Base-by-base conservation (phyloP, 2,888 invertebrate genomes). In the Temnothorax unifasciatus region DNA sequence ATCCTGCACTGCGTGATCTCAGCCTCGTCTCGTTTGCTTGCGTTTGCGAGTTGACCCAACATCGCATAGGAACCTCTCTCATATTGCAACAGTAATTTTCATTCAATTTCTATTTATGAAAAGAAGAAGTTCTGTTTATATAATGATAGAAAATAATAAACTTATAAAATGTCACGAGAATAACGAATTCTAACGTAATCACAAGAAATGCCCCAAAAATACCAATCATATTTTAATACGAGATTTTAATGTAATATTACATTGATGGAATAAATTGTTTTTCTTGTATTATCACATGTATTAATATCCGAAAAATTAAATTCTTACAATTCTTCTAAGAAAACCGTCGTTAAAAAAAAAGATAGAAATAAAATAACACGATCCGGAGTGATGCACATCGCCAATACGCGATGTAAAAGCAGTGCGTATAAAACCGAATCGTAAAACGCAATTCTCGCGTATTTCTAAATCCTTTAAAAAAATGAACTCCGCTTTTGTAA, bases 401-500 rank as follows among this genome's bases (percentile, higher is more conserved):
- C 34, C n/a, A 41, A 25, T 50, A 34, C 3, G 21, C 15, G 3
- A 44, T 59, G 25, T 59, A 71, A 71, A 81, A 50, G 13, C 18
- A 41, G 41, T 11, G 41, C 5, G 9, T 69, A 47, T 59, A 81
- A 71, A 54, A 47, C n/a, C 29, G 13, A 64, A 52, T 76, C 52
- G 52, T 76, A 52, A 64, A 77, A 73, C 11, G 9, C 11, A 15
- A n/a, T 44, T 41, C 29, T 25, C 61, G 25, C 18, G 25, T 38
- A 11, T 41, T 76, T 41, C 52, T 50, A 64, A 59, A 71, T 71
- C 13, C 47, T 47, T 34, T 21, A 38, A 79, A 69, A 69, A 79
- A 66, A 66, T 61, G 66, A 41, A 77, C 44, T 41, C 29, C 4
- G n/a, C 29, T 61, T 61, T 61, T 75, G 74, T 44, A 21, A 47